Percentiles rank a stretch among this genome's conserved stretches.
Conservation (phyloP, 92 coral and sea anemone species). For the Phenganax stokvisi region DNA sequence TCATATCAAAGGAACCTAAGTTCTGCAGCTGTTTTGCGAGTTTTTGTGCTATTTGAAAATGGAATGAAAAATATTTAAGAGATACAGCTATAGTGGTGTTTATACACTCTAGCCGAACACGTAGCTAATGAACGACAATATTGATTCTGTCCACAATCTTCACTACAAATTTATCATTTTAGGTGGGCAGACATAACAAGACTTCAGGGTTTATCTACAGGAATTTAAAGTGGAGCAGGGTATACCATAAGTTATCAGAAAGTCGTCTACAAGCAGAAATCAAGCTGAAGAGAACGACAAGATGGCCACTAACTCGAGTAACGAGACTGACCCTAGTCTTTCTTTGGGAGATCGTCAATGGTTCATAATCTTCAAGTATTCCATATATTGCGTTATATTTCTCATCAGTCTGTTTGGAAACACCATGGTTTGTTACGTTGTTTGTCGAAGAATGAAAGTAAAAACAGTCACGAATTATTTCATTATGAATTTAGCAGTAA, state of each 20-base stretch:
- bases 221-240: no score
- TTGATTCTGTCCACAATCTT: no score
- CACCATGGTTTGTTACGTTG: conserved; percentile 75
- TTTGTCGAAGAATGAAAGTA: conserved; percentile 79
- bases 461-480: conserved; percentile 90
- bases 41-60: not conserved
- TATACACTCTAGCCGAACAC: no score
- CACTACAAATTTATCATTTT: no score
- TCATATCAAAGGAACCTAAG: conserved; percentile 3
- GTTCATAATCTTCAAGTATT: conserved; percentile 69
- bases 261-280: no score
- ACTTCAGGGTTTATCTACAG: no score
- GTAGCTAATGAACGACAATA: no score
- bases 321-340: not conserved
- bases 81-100: not conserved
- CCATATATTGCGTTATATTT: conserved; percentile 76
- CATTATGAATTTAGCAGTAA: conserved; percentile 82
- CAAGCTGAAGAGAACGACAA: no score
- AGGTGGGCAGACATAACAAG: no score
- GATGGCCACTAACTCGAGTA: conserved; percentile 2
- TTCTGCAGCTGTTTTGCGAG: conserved; percentile 11
- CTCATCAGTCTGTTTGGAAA: conserved; percentile 81
- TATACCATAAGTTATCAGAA: no score
- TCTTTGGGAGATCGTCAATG: conserved; percentile 35
- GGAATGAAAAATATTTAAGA: not conserved